Evolutionary conservation across 1,140 invertebrate species (phyloP), one percentile per base, ranked within the genome.

Genomic region (Nebria ingens): DNA sequence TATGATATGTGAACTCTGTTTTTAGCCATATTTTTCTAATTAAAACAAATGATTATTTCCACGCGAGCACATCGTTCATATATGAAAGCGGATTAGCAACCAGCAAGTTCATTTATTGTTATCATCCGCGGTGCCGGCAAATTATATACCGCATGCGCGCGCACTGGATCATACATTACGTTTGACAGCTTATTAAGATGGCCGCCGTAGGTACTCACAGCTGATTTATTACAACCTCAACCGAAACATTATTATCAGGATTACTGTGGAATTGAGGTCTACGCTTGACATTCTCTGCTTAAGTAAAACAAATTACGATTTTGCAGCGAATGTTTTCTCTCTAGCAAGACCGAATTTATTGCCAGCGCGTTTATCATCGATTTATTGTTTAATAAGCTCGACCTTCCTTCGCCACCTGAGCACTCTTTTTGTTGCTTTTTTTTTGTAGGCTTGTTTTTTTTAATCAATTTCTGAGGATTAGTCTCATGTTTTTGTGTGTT

Each of bases 401-500:
- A 45, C 40, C 3, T 17, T 12, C 17, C 40, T 45, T 3, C 3
- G 40, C 40, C 15, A 45, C 25, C 25, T 34, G 25, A 34, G 25
- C 25, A n/a, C n/a, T n/a, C n/a, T n/a, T n/a, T n/a, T n/a, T n/a
- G n/a, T n/a, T n/a, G n/a, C n/a, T n/a, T n/a, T n/a, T n/a, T n/a
- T n/a, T n/a, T n/a, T n/a, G n/a, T n/a, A n/a, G n/a, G n/a, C n/a
- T n/a, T 34, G 25, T 34, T 34, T 9, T n/a, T 34, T 34, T 34
- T 34, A 34, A 34, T 34, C n/a, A 34, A 6, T 34, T n/a, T n/a
- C n/a, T 34, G n/a, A 34, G n/a, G 6, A 34, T 34, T 34, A 9
- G 25, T 34, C n/a, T 22, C 55, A 58, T 53, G 51, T 59, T 56
- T 19, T 68, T 62, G 9, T 61, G 57, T 53, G 51, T 59, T 56